phyloP scores from a whole-genome alignment of 1,140 invertebrate genomes.

The Lineus longissimus region DNA sequence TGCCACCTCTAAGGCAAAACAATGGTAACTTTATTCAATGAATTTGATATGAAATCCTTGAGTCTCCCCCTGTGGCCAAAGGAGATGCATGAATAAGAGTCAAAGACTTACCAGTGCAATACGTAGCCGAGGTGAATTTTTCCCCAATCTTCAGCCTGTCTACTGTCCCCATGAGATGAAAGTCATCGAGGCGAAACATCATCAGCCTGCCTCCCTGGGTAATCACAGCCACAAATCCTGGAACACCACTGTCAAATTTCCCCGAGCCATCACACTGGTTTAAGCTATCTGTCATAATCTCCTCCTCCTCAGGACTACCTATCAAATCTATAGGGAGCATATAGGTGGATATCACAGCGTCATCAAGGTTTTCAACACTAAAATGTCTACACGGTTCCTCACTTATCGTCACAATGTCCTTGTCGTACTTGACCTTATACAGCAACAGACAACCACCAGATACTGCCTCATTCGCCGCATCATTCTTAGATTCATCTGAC shows the following conservation, averaged over 20 bases:
- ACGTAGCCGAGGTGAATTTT: slow-evolving; percentile 46
- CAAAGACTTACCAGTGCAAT: slow-evolving; percentile 47
- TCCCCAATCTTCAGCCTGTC: slow-evolving; percentile 33
- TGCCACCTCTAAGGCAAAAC: too few relatives aligned
- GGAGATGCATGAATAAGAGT: too few relatives aligned
- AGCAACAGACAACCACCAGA: slow-evolving; percentile 46
- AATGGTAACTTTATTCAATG: too few relatives aligned
- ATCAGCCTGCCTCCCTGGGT: slow-evolving; percentile 38
- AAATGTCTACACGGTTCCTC: slow-evolving; percentile 35
- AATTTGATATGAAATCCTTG: too few relatives aligned
- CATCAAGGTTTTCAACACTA: slow-evolving; percentile 21
- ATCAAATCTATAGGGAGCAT: slow-evolving; percentile 40
- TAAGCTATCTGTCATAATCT: slow-evolving; percentile 21
- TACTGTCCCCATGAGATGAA: slow-evolving; percentile 39
- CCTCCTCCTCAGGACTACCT: slow-evolving; percentile 33
- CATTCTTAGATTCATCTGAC: too few relatives aligned
- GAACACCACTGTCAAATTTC: slow-evolving; percentile 19
- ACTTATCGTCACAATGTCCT: slow-evolving; percentile 37
- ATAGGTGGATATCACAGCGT: slow-evolving; percentile 30
- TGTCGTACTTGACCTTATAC: slow-evolving; percentile 41
- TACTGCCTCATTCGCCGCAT: background rate
- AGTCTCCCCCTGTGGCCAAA: too few relatives aligned
- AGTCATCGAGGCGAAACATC: slow-evolving; percentile 40
- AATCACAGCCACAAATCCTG: slow-evolving; percentile 45
- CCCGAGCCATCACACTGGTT: slow-evolving; percentile 14